These are phyloP conservation scores for Phasianus colchicus DNA, from an alignment of 2,113 vertebrate genomes.

Conservation along the genomic window DNA sequence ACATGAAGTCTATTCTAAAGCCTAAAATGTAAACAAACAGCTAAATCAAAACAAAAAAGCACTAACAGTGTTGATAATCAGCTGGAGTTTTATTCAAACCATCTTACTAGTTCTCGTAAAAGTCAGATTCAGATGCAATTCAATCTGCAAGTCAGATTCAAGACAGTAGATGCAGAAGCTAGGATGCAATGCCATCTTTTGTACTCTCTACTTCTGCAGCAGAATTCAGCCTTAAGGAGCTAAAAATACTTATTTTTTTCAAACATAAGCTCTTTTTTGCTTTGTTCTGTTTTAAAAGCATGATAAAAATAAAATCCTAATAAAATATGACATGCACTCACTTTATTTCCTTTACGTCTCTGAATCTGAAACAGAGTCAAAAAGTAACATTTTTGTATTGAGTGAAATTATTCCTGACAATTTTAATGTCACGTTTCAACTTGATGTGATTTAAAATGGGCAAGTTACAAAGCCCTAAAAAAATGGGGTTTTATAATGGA, in stretches of 20 bases:
- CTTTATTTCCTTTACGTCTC: constrained; percentile 24
- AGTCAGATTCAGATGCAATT: neutral
- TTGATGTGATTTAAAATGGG: constrained; percentile 66
- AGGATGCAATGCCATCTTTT: constrained; percentile 13
- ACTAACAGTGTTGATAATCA: neutral
- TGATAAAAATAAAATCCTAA: neutral
- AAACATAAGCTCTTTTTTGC: neutral
- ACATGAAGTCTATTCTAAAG: neutral
- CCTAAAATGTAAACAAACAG: neutral
- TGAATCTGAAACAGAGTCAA: constrained; percentile 2
- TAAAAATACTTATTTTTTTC: constrained; percentile 21
- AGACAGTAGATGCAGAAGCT: neutral
- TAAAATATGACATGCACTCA: neutral
- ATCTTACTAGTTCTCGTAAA: neutral
- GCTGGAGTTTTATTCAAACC: neutral
- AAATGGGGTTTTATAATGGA: constrained; percentile 68
- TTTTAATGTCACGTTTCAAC: constrained; percentile 67
- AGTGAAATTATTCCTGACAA: constrained; percentile 41
- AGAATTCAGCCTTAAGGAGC: constrained; percentile 13
- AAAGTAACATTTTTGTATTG: constrained; percentile 11
- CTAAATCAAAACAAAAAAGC: neutral
- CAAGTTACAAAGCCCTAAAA: constrained; percentile 59
- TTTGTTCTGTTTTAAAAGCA: neutral
- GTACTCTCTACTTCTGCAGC: neutral
- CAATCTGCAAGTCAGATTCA: neutral